phyloP scores from a whole-genome alignment of 2,888 invertebrate genomes.

The Chloromyia formosa region DNA sequence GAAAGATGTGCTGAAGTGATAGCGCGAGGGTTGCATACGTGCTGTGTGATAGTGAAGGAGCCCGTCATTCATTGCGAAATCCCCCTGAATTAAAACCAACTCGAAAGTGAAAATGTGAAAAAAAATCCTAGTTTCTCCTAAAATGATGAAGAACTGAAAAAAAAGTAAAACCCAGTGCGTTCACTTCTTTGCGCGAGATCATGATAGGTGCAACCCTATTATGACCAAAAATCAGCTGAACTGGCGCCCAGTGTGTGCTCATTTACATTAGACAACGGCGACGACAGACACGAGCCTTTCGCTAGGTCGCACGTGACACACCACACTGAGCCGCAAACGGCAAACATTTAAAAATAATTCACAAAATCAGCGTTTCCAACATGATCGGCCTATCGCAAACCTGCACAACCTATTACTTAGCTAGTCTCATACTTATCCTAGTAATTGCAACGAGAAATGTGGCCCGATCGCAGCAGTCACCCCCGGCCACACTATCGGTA shows the following conservation, averaged over 20 bases:
- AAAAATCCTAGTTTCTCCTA: neutral
- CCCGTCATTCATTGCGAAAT: too few relatives aligned
- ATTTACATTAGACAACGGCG: neutral
- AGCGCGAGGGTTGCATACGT: neutral
- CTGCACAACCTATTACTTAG: neutral
- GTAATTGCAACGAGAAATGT: neutral
- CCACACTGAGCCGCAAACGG: neutral
- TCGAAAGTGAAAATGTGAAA: conserved; percentile 24
- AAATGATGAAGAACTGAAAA: neutral
- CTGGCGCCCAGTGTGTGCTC: conserved; percentile 1
- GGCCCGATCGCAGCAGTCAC: conserved; percentile 1
- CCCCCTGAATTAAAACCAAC: too few relatives aligned
- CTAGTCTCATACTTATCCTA: conserved; percentile 1
- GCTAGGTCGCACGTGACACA: too few relatives aligned
- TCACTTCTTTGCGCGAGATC: neutral
- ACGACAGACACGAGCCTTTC: too few relatives aligned
- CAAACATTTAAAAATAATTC: neutral
- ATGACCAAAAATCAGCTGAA: conserved; percentile 5
- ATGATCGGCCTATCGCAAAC: conserved; percentile 17
- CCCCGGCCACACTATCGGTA: conserved; percentile 4
- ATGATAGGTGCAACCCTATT: neutral
- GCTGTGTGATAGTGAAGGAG: neutral
- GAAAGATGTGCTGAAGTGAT: neutral
- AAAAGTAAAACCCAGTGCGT: neutral
- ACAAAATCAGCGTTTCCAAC: neutral